Conservation (phyloP, 2,113 vertebrate species). For the Upupa epops region DNA sequence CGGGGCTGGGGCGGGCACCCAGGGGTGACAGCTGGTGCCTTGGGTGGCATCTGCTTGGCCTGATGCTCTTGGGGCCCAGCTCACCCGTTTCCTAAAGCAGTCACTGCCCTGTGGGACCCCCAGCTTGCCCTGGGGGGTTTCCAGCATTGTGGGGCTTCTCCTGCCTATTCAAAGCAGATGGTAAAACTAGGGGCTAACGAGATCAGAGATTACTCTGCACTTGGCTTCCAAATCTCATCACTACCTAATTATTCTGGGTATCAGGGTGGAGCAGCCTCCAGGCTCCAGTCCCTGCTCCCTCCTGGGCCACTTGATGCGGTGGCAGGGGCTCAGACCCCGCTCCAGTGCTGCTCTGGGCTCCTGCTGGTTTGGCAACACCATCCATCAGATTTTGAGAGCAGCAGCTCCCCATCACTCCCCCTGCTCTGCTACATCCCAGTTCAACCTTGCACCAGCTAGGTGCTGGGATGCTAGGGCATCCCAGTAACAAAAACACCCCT, state of each 20-base stretch:
- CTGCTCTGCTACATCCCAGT: rapidly evolving
- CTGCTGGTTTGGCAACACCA: rapidly evolving
- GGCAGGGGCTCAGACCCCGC: background rate
- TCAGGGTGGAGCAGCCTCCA: background rate
- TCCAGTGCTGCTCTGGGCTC: background rate
- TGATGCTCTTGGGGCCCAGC: rapidly evolving
- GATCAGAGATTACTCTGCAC: conserved; percentile 58
- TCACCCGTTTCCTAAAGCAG: background rate
- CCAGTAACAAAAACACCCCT: rapidly evolving
- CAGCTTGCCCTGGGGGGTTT: background rate
- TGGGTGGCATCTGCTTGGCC: background rate
- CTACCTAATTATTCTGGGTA: conserved; percentile 21
- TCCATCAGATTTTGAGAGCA: background rate
- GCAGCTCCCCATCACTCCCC: background rate
- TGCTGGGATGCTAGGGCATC: rapidly evolving
- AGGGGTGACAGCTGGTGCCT: conserved; percentile 16
- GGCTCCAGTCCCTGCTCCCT: background rate
- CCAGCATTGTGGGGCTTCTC: background rate
- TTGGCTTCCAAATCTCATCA: conserved; percentile 50
- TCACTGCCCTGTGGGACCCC: background rate
- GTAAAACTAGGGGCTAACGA: conserved; percentile 15
- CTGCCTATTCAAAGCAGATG: conserved; percentile 40
- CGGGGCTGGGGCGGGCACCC: background rate
- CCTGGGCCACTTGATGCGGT: background rate
- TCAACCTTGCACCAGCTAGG: rapidly evolving